Base-by-base conservation (phyloP, 92 coral and sea anemone species). In the Metridium senile region DNA sequence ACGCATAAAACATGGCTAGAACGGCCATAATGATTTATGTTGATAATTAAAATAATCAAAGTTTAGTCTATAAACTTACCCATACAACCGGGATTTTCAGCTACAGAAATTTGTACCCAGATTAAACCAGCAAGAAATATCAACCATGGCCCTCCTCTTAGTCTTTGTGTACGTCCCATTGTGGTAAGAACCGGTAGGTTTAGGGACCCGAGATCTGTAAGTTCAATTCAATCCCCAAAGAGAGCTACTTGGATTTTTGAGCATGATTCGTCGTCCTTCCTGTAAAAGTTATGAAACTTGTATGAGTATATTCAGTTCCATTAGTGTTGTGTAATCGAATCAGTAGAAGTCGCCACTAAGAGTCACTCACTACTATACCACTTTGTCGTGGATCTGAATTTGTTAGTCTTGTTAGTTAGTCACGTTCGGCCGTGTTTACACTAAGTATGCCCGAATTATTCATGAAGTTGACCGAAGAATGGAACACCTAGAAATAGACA, bases 401-500 rank as follows among this genome's bases (percentile, higher is more conserved):
- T 57, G 62, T 62, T 68, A 49, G 56, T 74, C 64, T 47, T 77
- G n/a, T 54, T 59, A n/a, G n/a, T n/a, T 61, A 63, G 84, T 79
- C 84, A 79, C 84, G 84, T 79, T 79, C 84, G 1, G 70, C 29
- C 35, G 56, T 79, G 84, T 79, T 79, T 79, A 79, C 84, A 79
- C 71, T 79, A 66, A 28, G 76, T 53, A 28, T 9, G 21, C 30
- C 30, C 53, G 84, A 68, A 78, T 79, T 30, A 79, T 79, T 79
- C 70, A 79, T 69, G 76, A 79, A 63, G 75, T 67, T 79, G 59
- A 33, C 70, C 68, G 57, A 62, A 68, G 84, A 70, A 68, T 79
- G 76, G 65, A 66, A 58, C 84, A 79, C 84, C 84, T 63, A 49
- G 39, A n/a, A 79, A 57, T 58, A 54, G 75, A 54, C 77, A 54